These are phyloP conservation scores for Leptopterna dolabrata DNA, from an alignment of 2,888 invertebrate species.

Conservation along the genomic window DNA sequence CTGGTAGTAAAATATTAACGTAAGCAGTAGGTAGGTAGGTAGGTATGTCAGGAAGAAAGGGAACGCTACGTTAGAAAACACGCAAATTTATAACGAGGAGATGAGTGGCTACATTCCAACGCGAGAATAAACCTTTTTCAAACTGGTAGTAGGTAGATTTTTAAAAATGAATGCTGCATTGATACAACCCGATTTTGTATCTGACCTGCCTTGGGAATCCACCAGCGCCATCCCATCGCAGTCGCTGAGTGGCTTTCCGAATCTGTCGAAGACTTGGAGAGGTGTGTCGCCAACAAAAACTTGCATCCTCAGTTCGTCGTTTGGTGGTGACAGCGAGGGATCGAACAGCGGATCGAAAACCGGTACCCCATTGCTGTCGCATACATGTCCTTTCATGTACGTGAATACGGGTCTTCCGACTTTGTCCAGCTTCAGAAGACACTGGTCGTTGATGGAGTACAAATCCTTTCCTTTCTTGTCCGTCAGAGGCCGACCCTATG, in stretches of 20 bases:
- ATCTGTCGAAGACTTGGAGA: slow-evolving; percentile 55
- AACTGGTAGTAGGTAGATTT: too few relatives aligned
- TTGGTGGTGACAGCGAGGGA: slow-evolving; percentile 25
- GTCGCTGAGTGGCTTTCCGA: slow-evolving; percentile 56
- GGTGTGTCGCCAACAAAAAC: slow-evolving; percentile 46
- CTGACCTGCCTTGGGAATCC: slow-evolving; percentile 48
- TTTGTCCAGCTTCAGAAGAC: slow-evolving; percentile 42
- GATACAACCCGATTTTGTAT: too few relatives aligned
- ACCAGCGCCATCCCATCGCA: slow-evolving; percentile 48
- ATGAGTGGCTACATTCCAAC: too few relatives aligned
- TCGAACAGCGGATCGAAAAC: slow-evolving; percentile 41
- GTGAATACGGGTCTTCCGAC: slow-evolving; percentile 46
- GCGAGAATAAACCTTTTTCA: too few relatives aligned
- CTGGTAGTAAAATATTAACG: too few relatives aligned
- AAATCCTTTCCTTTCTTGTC: slow-evolving; percentile 53
- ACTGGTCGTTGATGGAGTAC: slow-evolving; percentile 33
- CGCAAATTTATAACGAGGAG: too few relatives aligned
- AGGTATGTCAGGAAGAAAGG: too few relatives aligned
- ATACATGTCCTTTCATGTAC: slow-evolving; percentile 17
- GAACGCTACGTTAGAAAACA: too few relatives aligned
- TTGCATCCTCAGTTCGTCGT: slow-evolving; percentile 23
- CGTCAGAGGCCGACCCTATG: slow-evolving; percentile 52
- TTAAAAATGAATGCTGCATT: too few relatives aligned
- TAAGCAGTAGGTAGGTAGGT: too few relatives aligned
- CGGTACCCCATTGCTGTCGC: slow-evolving; percentile 25